Base-by-base conservation (phyloP, 2,113 vertebrate genomes). In the Antigone vipio region DNA sequence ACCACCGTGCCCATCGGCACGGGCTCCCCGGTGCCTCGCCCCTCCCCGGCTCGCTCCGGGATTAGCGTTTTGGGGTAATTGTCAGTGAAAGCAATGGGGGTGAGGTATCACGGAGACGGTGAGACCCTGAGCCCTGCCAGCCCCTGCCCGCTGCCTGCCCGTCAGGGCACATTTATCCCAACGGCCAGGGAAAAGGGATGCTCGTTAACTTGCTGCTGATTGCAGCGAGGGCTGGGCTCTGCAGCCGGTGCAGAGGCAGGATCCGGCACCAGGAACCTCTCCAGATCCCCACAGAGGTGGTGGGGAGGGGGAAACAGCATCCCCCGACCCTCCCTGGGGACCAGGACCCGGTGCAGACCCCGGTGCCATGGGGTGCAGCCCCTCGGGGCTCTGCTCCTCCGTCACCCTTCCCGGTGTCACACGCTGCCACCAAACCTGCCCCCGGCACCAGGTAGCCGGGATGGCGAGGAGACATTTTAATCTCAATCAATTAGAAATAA, bases 401-500 rank as follows among this genome's bases (percentile, higher is more conserved):
- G 4, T 71, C 84, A 19, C 86, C 16, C 9, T 13, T 17, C 22
- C 29, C 3, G 0, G 15, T 55, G 80, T 34, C 87, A 66, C 64
- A 12, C 13, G 1, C 16, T 52, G 67, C 53, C 92, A 38, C 85
- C 90, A 9, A 71, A 89, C 52, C 95, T 94, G 88, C 74, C 42
- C 96, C 97, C 95, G 22, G 94, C 85, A 95, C 95, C 38, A 34
- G 82, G 91, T 91, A 52, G 26, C 35, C 0, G 0, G 78, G 60
- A 87, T 73, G 89, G 83, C 23, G 14, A 85, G 94, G 88, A 97
- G 95, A 92, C 82, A 32, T 93, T 98, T 98, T 73, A 88, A 97
- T 98, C 97, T 98, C 97, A 73, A 97, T 98, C 98, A 98, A 96
- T 98, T 97, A 97, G 96, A 97, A 97, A 96, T 87, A 96, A 96